Conservation (phyloP, 37 sponge, comb jelly and placozoan genomes). For the Halisarca cf. caerulea region DNA sequence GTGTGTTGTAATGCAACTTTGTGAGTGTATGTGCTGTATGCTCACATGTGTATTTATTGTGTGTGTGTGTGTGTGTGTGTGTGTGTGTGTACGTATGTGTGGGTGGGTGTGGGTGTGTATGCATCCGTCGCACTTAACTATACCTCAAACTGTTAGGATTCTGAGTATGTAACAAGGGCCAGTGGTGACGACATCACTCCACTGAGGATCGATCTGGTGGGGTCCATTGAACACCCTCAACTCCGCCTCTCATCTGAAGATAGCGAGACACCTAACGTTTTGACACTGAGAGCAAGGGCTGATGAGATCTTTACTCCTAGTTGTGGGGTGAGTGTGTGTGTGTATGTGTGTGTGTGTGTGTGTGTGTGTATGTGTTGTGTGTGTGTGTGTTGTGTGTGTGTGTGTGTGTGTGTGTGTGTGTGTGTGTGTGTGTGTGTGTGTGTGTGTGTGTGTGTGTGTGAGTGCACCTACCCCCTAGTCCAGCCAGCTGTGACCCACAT, state of each 20-base stretch:
- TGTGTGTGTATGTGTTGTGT: no score
- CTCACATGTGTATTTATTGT: no score
- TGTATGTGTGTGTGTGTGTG: no score
- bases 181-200: constrained; percentile 46
- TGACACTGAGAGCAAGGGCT: background rate
- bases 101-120: background rate
- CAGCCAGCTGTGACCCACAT: background rate
- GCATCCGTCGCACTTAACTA: background rate
- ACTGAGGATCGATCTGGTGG: constrained; percentile 50
- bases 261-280: background rate
- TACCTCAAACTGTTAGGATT: background rate
- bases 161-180: background rate
- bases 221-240: constrained; percentile 35
- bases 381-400: no score
- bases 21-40: background rate
- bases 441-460: no score
- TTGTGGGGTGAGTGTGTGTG: background rate
- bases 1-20: background rate
- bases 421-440: no score
- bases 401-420: no score
- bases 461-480: no score
- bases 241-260: background rate
- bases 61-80: background rate
- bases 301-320: background rate
- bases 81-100: background rate